A percentile compares a stretch with the other conserved stretches of the same genome.
Evolutionary conservation across 2,888 invertebrate species (phyloP).

Genomic region (Stenolophus ochropezus): DNA sequence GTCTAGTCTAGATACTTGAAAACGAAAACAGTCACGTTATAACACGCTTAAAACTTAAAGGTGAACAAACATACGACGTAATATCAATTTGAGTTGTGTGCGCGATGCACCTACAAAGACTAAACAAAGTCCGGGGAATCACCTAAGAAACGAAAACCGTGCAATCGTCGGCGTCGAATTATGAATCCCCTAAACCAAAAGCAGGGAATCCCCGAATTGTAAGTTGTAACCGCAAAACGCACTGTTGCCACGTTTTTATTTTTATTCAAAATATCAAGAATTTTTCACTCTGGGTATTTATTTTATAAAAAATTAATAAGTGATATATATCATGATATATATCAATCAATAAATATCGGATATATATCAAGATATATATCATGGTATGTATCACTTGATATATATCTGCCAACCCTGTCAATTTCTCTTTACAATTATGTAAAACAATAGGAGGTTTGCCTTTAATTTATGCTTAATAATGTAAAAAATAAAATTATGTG

Average conservation of each 20-base stretch:
- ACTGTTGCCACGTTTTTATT: not conserved
- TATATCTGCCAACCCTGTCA: not conserved
- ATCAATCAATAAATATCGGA: not conserved
- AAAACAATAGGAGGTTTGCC: too few species aligned
- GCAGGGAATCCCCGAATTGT: slow-evolving; percentile 6
- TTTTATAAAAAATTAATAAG: not conserved
- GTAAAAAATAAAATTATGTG: too few species aligned
- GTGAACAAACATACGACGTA: not conserved
- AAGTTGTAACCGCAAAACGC: slow-evolving; percentile 2
- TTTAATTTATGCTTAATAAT: too few species aligned
- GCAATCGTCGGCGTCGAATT: not conserved
- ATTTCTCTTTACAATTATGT: too few species aligned
- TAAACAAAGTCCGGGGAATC: not conserved
- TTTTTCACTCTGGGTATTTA: not conserved
- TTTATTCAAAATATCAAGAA: not conserved
- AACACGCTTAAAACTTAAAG: not conserved
- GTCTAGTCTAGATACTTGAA: not conserved
- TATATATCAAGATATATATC: too few species aligned
- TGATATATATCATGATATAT: not conserved
- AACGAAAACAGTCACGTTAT: not conserved
- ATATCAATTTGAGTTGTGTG: not conserved
- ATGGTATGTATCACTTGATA: not conserved
- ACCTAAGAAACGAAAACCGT: not conserved
- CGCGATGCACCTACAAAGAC: not conserved
- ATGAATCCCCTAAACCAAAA: not conserved